These are phyloP conservation scores for human DNA, from an alignment of 2,113 vertebrate species.

Conservation along the genomic window DNA sequence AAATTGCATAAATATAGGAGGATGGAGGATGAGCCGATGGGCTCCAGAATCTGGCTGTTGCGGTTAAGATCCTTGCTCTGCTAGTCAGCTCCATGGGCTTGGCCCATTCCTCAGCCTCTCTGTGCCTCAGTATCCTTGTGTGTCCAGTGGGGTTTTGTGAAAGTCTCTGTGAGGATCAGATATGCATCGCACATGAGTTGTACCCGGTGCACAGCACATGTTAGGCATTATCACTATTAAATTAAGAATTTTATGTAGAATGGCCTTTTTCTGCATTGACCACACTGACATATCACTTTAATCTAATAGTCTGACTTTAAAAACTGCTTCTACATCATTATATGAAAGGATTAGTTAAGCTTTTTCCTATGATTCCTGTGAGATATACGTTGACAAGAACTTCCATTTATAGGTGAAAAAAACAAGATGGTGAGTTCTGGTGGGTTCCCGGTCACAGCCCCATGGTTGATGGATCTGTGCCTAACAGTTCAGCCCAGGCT, in stretches of 20 bases:
- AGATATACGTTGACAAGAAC: not conserved
- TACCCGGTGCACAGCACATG: not conserved
- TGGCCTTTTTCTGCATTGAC: not conserved
- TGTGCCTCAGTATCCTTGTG: not conserved
- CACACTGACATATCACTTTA: not conserved
- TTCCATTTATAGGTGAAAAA: not conserved
- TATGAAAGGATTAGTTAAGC: not conserved
- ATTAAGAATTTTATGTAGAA: not conserved
- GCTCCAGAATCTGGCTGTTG: not conserved
- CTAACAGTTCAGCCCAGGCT: not conserved
- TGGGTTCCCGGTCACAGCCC: not conserved
- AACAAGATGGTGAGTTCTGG: not conserved
- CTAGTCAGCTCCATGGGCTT: not conserved
- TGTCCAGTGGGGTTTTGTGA: not conserved
- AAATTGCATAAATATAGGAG: not conserved
- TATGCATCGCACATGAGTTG: not conserved
- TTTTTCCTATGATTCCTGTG: too few relatives aligned
- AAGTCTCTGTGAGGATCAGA: not conserved
- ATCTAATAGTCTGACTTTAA: not conserved
- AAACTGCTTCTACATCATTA: not conserved
- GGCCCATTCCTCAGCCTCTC: not conserved
- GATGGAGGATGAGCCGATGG: too few relatives aligned
- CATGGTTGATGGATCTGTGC: accelerated
- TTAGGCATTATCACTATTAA: not conserved
- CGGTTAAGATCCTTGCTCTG: not conserved